These are phyloP conservation scores for Scaptomyza montana DNA, from an alignment of 1,140 invertebrate genomes.

Conservation along the genomic window DNA sequence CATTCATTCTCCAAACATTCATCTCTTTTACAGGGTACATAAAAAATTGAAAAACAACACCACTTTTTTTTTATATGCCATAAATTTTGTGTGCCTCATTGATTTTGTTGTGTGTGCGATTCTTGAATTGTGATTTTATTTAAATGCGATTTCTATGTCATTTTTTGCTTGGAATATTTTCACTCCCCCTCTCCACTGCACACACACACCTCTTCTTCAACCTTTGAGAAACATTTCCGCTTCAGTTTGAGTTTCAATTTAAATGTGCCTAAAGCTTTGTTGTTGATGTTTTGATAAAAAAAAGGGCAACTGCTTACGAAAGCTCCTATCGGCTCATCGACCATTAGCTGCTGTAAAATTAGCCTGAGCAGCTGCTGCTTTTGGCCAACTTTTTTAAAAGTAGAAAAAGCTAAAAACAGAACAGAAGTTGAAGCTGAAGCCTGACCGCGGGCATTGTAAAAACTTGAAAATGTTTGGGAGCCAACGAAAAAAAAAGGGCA, in stretches of 20 bases:
- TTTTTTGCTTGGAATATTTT: constrained; percentile 31
- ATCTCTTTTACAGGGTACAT: constrained; percentile 22
- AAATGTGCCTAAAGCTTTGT: constrained; percentile 25
- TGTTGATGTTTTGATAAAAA: constrained; percentile 28
- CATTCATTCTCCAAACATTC: no score
- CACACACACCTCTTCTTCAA: no score
- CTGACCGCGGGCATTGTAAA: constrained; percentile 38
- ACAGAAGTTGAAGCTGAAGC: constrained; percentile 11
- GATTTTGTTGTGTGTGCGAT: constrained; percentile 40
- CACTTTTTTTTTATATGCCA: constrained; percentile 39
- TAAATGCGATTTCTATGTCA: constrained; percentile 53
- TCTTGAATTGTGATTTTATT: constrained; percentile 64
- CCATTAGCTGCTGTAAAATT: constrained; percentile 60
- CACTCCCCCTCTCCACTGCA: background rate
- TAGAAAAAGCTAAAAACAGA: background rate
- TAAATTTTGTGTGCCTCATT: constrained; percentile 67
- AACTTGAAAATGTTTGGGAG: constrained; percentile 26
- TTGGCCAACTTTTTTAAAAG: constrained; percentile 35
- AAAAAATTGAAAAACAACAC: constrained; percentile 2
- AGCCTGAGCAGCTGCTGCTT: constrained; percentile 22
- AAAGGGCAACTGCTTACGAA: constrained; percentile 41
- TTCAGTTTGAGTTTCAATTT: constrained; percentile 38
- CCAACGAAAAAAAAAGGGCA: constrained; percentile 28
- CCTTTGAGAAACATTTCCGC: background rate
- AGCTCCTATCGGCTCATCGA: constrained; percentile 42